These are phyloP conservation scores for Amiota communis DNA, from an alignment of 2,888 invertebrate genomes.

Conservation along the genomic window DNA sequence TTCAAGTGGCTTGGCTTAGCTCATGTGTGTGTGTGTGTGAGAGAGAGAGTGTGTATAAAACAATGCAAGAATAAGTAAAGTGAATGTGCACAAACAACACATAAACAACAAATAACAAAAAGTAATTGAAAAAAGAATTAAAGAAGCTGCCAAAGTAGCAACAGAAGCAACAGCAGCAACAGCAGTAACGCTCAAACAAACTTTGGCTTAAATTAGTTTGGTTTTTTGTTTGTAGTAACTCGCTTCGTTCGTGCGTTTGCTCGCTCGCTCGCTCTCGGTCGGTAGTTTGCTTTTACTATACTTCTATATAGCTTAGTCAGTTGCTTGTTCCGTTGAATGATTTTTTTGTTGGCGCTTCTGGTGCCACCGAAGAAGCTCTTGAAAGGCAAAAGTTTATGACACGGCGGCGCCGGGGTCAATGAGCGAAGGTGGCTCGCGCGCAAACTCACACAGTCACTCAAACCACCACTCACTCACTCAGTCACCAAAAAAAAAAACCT, in stretches of 20 bases:
- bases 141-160: slow-evolving; percentile 8
- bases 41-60: background rate
- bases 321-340: background rate
- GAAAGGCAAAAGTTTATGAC: slow-evolving; percentile 21
- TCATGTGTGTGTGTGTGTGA: no score
- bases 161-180: background rate
- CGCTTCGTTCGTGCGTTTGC: background rate
- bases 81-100: slow-evolving; percentile 12
- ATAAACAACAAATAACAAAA: slow-evolving; percentile 2
- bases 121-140: slow-evolving; percentile 4
- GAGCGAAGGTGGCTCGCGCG: slow-evolving; percentile 2
- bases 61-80: slow-evolving; percentile 20
- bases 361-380: slow-evolving; percentile 16
- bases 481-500: no score
- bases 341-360: background rate
- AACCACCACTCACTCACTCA: no score
- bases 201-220: slow-evolving; percentile 23
- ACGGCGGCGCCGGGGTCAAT: slow-evolving; percentile 20
- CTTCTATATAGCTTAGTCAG: no score
- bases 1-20: no score
- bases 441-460: background rate
- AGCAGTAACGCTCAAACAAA: no score
- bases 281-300: background rate
- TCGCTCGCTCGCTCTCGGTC: background rate
- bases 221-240: slow-evolving; percentile 14